Evolutionary conservation across 2,888 invertebrate species (phyloP), one percentile per base, ranked within the genome.

Genomic region (Mimachlamys varia): DNA sequence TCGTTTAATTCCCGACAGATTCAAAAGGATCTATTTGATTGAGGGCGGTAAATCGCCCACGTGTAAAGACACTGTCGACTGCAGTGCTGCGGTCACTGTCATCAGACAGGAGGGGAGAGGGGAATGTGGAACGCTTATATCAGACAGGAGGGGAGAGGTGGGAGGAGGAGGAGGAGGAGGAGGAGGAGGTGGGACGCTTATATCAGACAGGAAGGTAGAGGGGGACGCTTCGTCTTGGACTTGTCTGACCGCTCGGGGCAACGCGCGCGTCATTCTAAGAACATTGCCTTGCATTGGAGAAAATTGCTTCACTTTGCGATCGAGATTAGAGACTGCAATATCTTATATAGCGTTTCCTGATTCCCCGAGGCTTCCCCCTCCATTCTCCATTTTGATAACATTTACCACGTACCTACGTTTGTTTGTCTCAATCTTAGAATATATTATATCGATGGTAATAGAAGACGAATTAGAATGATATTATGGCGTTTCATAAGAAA

Each of bases 251-350:
- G 76, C 76, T 22, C 5, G 27, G 76, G 76, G 76, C 76, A 76
- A 33, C 33, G 15, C 27, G n/a, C 62, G 33, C 76, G 76, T 76
- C 76, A 76, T 76, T 76, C 76, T 33, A 76, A 76, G 33, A 33
- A 76, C 76, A 76, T 27, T 0, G 33, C 33, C 33, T 76, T 76
- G 33, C 33, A 76, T 76, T 76, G 76, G 76, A 76, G 76, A 76
- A 76, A 76, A 76, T 76, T 76, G 33, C 33, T 33, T 27, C 27
- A 76, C 33, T 76, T 27, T 3, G 33, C 33, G 22, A 33, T 76
- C 76, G 76, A 76, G 76, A 76, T 76, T 76, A 76, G 76, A 27
- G 33, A 76, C 76, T 33, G 76, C 33, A 33, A 76, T 58, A 58
- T 58, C 58, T 19, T 22, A 58, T 22, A 19, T 19, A 15, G 15